Evolutionary conservation across 1,140 invertebrate species (phyloP), one percentile per base, ranked within the genome.

Genomic region (Lordiphosa stackelbergi): DNA sequence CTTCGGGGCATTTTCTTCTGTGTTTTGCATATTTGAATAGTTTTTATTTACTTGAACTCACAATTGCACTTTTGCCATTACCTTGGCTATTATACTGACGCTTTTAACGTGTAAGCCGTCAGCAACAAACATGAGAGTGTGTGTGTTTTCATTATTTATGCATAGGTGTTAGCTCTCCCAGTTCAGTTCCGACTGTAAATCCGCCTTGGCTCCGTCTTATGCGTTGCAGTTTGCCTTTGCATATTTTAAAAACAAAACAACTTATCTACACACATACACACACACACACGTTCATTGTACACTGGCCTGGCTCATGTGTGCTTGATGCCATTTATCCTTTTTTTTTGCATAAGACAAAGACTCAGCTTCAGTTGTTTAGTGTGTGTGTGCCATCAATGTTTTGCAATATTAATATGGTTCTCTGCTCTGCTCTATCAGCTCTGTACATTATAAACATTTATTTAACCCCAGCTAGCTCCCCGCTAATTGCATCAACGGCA

Each of bases 31-130:
- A 83, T 83, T 84, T 84, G 73, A 83, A 78, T 70, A 78, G 73
- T 84, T 83, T 83, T 84, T 84, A 83, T 84, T 83, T 84, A 83
- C 78, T 84, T 84, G 69, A 84, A 83, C 78, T 83, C 73, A 73
- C 78, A 83, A 83, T 83, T 83, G 78, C 78, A 83, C 78, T 83
- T 83, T 83, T 84, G 73, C 78, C 73, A 83, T 85, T 78, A 85
- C 73, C 78, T 77, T 84, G 73, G 73, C 78, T 83, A 83, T 83
- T 83, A 83, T 72, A 58, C 78, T 78, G 78, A 78, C 69, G 78
- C 78, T 83, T 84, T 83, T 71, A 77, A 66, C 73, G 60, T 69
- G 66, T 71, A 65, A 71, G 54, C 69, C 66, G 52, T 70, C 66
- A 70, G 40, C 53, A 69, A 60, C 68, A 70, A 69, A 55, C 59